Base-by-base conservation (phyloP, 2,888 invertebrate genomes). In the Campoletis raptor region DNA sequence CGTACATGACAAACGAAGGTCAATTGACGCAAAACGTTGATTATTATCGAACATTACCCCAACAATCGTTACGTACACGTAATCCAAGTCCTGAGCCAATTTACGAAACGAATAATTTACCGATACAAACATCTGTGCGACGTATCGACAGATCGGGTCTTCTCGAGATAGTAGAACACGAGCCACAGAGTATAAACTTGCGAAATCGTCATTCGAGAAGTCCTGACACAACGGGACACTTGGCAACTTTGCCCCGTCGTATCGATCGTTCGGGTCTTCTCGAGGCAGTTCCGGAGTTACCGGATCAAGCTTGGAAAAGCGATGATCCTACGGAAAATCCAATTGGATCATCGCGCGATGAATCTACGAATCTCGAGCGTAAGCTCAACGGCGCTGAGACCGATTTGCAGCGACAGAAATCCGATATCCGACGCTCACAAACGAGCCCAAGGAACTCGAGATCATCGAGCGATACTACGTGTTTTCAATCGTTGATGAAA, bases 121-220 rank as follows among this genome's bases (percentile, higher is more conserved):
- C 84, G 52, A 74, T 81, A 88, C n/a, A 90, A 36, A 90, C 91
- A 36, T 89, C 92, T 6, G 91, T 92, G 10, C 89, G 93, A 21
- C 92, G 94, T 6, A 90, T 94, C 79, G 94, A 94, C 85, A 91
- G 92, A 61, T 94, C 93, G 7, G 94, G 94, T 15, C 87, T 94
- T 9, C 86, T 94, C 6, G 94, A 93, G 54, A 92, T 94, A 67
- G 83, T 92, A 61, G 89, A 92, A 54, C 48, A 88, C 73, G 89
- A 92, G 82, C 87, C 91, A 37, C 40, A 80, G 36, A 80, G 76
- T 42, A 42, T 52, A 30, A 30, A 81, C 83, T 42, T 81, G 67
- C 78, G 74, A 61, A 42, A 85, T 64, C 87, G 88, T 40, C 83
- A 85, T 40, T 86, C 86, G 36, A 87, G 83, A 8, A 90, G 87